phyloP scores from a whole-genome alignment of 2,888 invertebrate genomes.

The Charanyca ferruginea region DNA sequence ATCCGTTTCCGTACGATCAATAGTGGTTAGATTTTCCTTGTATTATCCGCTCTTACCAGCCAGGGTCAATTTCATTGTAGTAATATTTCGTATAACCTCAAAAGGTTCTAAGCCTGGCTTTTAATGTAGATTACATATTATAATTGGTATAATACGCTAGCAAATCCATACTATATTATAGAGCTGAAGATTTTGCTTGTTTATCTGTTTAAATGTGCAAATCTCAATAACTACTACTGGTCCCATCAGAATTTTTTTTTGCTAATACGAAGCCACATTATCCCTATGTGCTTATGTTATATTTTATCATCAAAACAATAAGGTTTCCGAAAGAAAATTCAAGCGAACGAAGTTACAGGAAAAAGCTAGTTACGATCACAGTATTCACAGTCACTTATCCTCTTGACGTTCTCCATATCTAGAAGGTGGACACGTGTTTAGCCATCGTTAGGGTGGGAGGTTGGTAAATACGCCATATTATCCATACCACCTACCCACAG shows the following conservation, averaged over 20 bases:
- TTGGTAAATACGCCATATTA: constrained; percentile 5
- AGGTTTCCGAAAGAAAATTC: too few species aligned
- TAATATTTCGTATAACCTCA: constrained; percentile 6
- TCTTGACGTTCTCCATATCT: constrained; percentile 3
- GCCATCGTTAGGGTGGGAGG: not conserved
- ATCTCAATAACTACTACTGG: too few species aligned
- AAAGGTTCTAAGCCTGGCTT: constrained; percentile 5
- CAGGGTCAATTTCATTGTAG: constrained; percentile 5
- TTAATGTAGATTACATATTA: not conserved
- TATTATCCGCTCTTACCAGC: not conserved
- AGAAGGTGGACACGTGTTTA: constrained; percentile 1
- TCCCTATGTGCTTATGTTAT: too few species aligned
- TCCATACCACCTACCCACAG: not conserved
- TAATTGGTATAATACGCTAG: not conserved
- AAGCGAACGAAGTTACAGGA: too few species aligned
- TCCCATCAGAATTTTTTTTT: too few species aligned
- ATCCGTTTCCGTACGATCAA: not conserved
- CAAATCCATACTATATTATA: too few species aligned
- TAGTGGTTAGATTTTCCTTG: constrained; percentile 3
- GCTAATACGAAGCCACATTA: too few species aligned
- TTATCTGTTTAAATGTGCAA: too few species aligned
- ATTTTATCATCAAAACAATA: too few species aligned
- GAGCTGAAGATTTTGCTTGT: too few species aligned
- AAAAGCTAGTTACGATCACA: too few species aligned
- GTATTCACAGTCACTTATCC: not conserved